Conservation (phyloP, 2,888 invertebrate genomes). For the Chaitophorus viminalis region DNA sequence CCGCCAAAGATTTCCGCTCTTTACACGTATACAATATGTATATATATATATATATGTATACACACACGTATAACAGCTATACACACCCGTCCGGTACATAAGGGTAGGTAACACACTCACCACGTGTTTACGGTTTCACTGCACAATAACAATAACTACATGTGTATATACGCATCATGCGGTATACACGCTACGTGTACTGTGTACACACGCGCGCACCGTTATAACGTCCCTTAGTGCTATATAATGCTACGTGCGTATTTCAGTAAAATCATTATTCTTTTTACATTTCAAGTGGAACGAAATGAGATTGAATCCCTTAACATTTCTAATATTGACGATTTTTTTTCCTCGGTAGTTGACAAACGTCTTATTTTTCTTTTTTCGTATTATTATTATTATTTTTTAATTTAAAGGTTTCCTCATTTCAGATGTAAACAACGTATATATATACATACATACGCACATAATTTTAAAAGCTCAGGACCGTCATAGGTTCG, state of each 20-base stretch:
- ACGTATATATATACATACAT: too few relatives aligned
- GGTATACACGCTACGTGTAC: too few relatives aligned
- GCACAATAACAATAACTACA: too few relatives aligned
- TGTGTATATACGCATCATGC: too few relatives aligned
- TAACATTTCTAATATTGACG: not conserved
- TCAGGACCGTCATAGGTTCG: too few relatives aligned
- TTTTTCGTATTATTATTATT: not conserved
- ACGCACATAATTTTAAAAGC: too few relatives aligned
- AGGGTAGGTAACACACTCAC: not conserved
- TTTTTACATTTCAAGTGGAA: slow-evolving; percentile 27
- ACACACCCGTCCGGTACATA: not conserved
- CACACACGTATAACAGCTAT: not conserved
- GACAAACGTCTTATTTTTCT: not conserved
- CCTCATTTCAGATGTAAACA: not conserved
- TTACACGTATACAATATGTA: too few relatives aligned
- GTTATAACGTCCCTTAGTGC: not conserved
- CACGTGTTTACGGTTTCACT: too few relatives aligned
- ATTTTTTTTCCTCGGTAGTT: not conserved
- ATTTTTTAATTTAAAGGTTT: not conserved
- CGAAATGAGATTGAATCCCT: slow-evolving; percentile 35
- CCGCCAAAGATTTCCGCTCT: not conserved
- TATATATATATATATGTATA: too few relatives aligned
- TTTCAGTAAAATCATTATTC: slow-evolving; percentile 12
- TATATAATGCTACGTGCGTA: not conserved
- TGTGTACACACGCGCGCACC: too few relatives aligned